A percentile compares a stretch with the other conserved stretches of the same genome.
phyloP scores from a whole-genome alignment of 2,888 invertebrate species.

The Mesoligia furuncula region DNA sequence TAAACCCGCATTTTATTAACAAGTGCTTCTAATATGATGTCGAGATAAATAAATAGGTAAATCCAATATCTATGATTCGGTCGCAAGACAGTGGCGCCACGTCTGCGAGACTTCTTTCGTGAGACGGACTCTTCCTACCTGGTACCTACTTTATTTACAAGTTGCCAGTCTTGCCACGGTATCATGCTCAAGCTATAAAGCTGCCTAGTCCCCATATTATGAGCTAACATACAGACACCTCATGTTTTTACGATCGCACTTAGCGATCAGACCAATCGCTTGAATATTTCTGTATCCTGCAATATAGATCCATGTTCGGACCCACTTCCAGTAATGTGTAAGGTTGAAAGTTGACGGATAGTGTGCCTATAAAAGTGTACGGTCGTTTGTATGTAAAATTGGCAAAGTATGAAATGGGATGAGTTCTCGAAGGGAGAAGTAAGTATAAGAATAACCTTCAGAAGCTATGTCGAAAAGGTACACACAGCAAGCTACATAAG shows the following conservation, averaged over 20 bases:
- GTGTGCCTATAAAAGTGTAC: slow-evolving; percentile 12
- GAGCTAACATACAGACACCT: slow-evolving; percentile 5
- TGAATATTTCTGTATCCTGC: slow-evolving; percentile 33
- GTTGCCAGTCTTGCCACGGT: not conserved
- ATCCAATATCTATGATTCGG: not conserved
- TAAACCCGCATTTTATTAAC: too few species aligned
- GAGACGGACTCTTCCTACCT: not conserved
- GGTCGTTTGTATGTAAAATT: not conserved
- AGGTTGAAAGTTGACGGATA: slow-evolving; percentile 9
- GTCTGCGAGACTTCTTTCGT: not conserved
- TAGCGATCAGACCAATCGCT: slow-evolving; percentile 41
- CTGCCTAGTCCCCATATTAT: slow-evolving; percentile 1
- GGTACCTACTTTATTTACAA: not conserved
- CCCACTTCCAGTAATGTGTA: slow-evolving; percentile 30
- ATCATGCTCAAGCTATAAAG: not conserved
- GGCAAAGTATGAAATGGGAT: slow-evolving; percentile 2
- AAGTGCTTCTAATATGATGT: not conserved
- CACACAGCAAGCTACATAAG: not conserved
- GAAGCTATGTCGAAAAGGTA: not conserved
- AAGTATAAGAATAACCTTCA: not conserved
- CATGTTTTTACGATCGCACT: slow-evolving; percentile 51
- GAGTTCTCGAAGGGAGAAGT: not conserved
- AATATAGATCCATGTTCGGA: slow-evolving; percentile 19
- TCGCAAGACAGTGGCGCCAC: not conserved
- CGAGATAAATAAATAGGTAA: not conserved